Percentiles rank a stretch among this genome's conserved stretches.
Conservation (phyloP, 2,113 vertebrate species). For the Petrocephalus microphthalmus region DNA sequence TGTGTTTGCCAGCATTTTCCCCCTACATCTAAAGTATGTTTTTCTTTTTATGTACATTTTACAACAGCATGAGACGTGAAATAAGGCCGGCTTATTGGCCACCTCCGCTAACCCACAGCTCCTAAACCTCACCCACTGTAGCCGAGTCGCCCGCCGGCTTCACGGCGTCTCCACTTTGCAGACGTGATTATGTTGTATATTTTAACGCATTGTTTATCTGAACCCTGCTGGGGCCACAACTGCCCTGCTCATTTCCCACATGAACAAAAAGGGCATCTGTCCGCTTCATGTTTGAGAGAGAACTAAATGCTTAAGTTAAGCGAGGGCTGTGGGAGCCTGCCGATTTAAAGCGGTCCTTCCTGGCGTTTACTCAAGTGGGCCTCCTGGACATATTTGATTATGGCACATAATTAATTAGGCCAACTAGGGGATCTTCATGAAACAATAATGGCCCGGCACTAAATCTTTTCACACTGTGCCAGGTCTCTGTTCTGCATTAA, state of each 20-base stretch:
- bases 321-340: not conserved
- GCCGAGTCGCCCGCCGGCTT: not conserved
- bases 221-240: not conserved
- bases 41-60: not conserved
- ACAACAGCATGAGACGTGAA: not conserved
- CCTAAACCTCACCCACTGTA: not conserved
- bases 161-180: not conserved
- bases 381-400: constrained; percentile 14
- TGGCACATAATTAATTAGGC: constrained; percentile 18
- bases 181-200: not conserved
- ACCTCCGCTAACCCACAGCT: not conserved
- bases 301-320: not conserved
- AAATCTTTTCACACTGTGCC: constrained; percentile 14
- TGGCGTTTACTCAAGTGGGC: not conserved
- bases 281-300: not conserved
- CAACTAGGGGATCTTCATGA: not conserved
- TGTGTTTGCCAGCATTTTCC: not conserved
- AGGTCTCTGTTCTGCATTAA: constrained; percentile 24
- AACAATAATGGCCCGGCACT: constrained; percentile 10
- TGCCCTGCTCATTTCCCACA: not conserved
- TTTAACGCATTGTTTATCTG: not conserved
- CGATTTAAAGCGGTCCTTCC: not conserved
- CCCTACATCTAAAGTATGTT: not conserved
- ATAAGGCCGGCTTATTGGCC: not conserved
- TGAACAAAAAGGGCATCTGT: constrained; percentile 18